These are phyloP conservation scores for Saturnia japonica DNA, from an alignment of 2,888 invertebrate species.

Conservation along the genomic window DNA sequence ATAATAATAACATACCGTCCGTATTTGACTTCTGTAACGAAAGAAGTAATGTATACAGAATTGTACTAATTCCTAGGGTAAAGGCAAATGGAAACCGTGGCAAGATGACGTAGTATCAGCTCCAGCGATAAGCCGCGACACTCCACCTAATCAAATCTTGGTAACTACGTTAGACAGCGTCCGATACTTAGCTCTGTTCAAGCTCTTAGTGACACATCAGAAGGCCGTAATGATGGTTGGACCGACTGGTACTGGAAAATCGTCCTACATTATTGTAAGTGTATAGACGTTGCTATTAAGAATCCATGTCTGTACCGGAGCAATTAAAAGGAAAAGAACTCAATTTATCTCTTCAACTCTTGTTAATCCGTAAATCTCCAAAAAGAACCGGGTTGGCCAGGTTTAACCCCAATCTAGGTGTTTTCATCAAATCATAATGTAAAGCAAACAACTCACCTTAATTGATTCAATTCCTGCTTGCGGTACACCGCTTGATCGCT, in stretches of 20 bases:
- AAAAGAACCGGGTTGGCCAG: no score
- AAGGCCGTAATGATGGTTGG: constrained; percentile 95
- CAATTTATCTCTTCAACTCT: background rate
- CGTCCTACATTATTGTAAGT: constrained; percentile 90
- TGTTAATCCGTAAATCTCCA: no score
- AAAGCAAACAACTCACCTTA: no score
- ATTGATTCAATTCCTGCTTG: no score
- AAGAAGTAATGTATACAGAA: no score
- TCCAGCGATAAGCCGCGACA: constrained; percentile 92
- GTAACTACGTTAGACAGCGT: constrained; percentile 96
- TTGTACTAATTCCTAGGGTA: constrained; percentile 78
- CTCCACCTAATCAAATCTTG: constrained; percentile 96
- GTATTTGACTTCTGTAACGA: no score
- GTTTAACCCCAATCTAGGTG: no score
- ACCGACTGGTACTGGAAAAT: constrained; percentile 97
- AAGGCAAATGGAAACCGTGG: constrained; percentile 97
- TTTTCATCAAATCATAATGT: no score
- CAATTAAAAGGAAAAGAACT: background rate
- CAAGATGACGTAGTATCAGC: constrained; percentile 89
- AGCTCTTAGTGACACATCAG: constrained; percentile 88
- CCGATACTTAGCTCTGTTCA: constrained; percentile 90
- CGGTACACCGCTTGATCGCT: no score
- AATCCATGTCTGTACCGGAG: background rate
- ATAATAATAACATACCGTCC: no score
- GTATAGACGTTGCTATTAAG: background rate